These are phyloP conservation scores for Sympetrum striolatum DNA, from an alignment of 2,888 invertebrate genomes.

Conservation along the genomic window DNA sequence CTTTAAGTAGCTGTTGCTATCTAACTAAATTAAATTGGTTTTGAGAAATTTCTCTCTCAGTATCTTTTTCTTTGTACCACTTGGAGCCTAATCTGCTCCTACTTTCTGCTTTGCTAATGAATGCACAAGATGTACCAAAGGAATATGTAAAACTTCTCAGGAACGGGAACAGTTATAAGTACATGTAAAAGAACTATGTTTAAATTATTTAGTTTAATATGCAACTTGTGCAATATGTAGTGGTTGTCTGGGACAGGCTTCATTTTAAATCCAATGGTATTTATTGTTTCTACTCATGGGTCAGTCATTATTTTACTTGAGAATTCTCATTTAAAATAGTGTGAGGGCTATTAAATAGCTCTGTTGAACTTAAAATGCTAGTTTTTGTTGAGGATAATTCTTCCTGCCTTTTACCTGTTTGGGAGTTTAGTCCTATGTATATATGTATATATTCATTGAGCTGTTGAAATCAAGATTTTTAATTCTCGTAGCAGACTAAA, in stretches of 20 bases:
- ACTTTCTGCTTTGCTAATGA: background rate
- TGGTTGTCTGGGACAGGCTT: background rate
- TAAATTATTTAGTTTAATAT: background rate
- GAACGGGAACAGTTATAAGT: background rate
- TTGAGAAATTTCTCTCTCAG: background rate
- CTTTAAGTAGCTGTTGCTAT: background rate
- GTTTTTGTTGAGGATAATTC: background rate
- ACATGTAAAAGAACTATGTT: background rate
- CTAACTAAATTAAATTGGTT: background rate
- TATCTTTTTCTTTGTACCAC: background rate
- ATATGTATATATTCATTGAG: constrained; percentile 11
- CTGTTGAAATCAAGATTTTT: background rate
- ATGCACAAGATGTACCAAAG: constrained; percentile 13
- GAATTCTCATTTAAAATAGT: background rate
- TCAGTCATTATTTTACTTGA: background rate
- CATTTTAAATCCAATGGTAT: background rate
- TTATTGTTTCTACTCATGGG: constrained; percentile 7
- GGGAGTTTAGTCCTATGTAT: background rate
- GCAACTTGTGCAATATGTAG: background rate
- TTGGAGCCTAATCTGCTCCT: background rate
- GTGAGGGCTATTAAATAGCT: background rate
- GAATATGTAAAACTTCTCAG: constrained; percentile 4
- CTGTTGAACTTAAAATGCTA: background rate
- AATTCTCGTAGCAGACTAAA: background rate
- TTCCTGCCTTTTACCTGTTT: background rate